Conservation (phyloP, 2,797 vertebrate genomes). For the Melanotaenia nigrans region DNA sequence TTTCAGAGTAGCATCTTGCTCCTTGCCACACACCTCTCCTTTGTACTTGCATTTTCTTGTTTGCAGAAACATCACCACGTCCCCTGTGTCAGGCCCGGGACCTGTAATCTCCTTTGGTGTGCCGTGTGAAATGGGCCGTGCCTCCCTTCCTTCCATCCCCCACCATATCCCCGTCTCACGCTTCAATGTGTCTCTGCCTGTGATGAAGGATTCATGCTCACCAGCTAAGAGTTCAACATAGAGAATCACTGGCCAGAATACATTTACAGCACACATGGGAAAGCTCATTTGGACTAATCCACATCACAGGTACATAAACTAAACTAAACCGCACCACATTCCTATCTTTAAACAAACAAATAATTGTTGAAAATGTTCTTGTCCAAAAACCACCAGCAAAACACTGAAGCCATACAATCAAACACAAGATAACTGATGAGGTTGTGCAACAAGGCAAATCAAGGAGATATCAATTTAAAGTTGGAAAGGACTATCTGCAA, state of each 20-base stretch:
- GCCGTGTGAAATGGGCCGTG: slow-evolving; percentile 48
- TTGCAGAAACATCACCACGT: slow-evolving; percentile 33
- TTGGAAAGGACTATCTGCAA: neutral
- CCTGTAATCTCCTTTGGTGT: slow-evolving; percentile 46
- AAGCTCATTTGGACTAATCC: slow-evolving; percentile 26
- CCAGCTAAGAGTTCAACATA: slow-evolving; percentile 52
- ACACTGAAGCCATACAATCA: neutral
- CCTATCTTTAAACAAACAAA: neutral
- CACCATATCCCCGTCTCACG: slow-evolving; percentile 3
- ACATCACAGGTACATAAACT: slow-evolving; percentile 10
- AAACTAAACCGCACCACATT: neutral
- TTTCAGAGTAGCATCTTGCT: slow-evolving; percentile 27
- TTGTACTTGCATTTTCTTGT: slow-evolving; percentile 50
- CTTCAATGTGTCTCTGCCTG: slow-evolving; percentile 14
- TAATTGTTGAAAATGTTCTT: neutral
- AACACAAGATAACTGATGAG: neutral
- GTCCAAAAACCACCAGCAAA: neutral
- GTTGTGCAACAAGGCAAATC: neutral
- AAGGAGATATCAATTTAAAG: neutral
- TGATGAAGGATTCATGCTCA: slow-evolving; percentile 47
- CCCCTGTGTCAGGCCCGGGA: slow-evolving; percentile 37
- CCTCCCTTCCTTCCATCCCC: slow-evolving; percentile 37
- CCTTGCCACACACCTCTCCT: slow-evolving; percentile 33
- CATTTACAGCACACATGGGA: slow-evolving; percentile 35
- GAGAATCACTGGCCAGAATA: slow-evolving; percentile 55